phyloP scores from a whole-genome alignment of 2,888 invertebrate species.

The Tetheella fluctuosa region DNA sequence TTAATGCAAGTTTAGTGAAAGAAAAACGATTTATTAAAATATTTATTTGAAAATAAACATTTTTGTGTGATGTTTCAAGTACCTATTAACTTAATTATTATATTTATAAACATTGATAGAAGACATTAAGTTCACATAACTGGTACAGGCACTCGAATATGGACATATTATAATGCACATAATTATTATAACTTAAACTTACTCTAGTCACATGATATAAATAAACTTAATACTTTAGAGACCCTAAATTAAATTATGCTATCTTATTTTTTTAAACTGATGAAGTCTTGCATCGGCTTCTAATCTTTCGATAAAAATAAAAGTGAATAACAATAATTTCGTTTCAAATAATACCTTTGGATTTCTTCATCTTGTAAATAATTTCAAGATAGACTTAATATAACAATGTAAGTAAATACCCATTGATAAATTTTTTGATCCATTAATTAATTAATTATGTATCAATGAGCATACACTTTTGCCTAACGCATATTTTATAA shows the following conservation, averaged over 20 bases:
- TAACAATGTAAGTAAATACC: conserved; percentile 37
- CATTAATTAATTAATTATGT: conserved; percentile 32
- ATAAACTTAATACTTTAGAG: conserved; percentile 48
- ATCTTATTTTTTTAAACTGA: conserved; percentile 29
- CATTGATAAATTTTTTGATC: conserved; percentile 42
- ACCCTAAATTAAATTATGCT: conserved; percentile 33
- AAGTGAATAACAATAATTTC: conserved; percentile 30
- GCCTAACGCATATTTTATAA: conserved; percentile 25
- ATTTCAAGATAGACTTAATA: conserved; percentile 20
- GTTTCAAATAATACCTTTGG: conserved; percentile 30
- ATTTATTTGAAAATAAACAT: conserved; percentile 60
- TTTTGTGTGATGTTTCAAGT: conserved; percentile 46
- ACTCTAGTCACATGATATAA: conserved; percentile 50
- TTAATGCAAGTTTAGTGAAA: too few relatives aligned
- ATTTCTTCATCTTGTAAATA: conserved; percentile 28
- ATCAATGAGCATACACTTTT: conserved; percentile 53
- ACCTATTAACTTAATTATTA: conserved; percentile 24
- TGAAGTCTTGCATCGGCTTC: conserved; percentile 28
- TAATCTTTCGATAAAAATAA: conserved; percentile 26
- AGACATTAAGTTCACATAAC: conserved; percentile 46
- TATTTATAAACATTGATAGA: conserved; percentile 37
- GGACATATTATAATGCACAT: conserved; percentile 37
- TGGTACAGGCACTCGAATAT: conserved; percentile 58
- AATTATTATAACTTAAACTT: conserved; percentile 18
- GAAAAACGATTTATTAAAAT: conserved; percentile 32